Evolutionary conservation across 53 echinoderm and acorn worm species (phyloP).

Genomic region (Actinopyga echinites): DNA sequence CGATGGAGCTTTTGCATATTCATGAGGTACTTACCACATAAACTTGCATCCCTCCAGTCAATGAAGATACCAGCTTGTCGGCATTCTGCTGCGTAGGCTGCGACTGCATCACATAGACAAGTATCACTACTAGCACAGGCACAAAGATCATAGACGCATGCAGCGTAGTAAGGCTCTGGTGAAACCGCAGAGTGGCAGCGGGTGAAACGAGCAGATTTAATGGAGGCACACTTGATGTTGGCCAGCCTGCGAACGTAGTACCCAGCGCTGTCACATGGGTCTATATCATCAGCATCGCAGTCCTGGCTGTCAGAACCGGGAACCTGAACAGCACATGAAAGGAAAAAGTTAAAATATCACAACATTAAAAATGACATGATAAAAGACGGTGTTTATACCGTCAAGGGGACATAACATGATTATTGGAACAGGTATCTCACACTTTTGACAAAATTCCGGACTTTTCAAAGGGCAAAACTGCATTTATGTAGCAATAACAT

Average conservation of each 20-base stretch:
- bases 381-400: too few relatives aligned
- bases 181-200: constrained; percentile 74
- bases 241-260: constrained; percentile 87
- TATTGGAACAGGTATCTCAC: too few relatives aligned
- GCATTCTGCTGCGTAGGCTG: constrained; percentile 97
- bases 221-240: constrained; percentile 88
- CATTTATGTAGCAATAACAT: too few relatives aligned
- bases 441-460: too few relatives aligned
- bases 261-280: constrained; percentile 90
- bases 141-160: constrained; percentile 98
- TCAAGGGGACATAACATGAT: too few relatives aligned
- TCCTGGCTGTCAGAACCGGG: constrained; percentile 64
- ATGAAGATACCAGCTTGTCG: constrained; percentile 77
- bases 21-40: constrained; percentile 76
- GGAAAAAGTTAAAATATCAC: too few relatives aligned
- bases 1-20: too few relatives aligned
- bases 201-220: constrained; percentile 82
- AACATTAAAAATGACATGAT: too few relatives aligned
- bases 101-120: constrained; percentile 92
- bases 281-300: constrained; percentile 87
- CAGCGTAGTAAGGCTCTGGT: constrained; percentile 89
- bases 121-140: constrained; percentile 83
- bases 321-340: constrained; percentile 17
- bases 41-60: constrained; percentile 79
- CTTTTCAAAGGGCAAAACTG: too few relatives aligned